These are phyloP conservation scores for Tuta absoluta DNA, from an alignment of 2,888 invertebrate species.

Conservation along the genomic window DNA sequence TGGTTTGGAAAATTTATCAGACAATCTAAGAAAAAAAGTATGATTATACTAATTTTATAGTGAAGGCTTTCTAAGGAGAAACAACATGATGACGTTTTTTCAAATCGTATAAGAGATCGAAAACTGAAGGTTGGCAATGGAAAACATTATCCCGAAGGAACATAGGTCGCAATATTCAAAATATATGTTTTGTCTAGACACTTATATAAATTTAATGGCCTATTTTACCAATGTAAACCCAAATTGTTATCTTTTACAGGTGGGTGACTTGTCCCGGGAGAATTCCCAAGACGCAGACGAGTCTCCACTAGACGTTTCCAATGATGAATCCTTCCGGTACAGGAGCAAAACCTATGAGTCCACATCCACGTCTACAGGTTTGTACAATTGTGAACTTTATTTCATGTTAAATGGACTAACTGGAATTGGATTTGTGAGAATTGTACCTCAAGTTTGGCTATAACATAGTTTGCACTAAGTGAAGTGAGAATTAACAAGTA, in stretches of 20 bases:
- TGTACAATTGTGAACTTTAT: conserved; percentile 30
- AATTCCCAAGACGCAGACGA: conserved; percentile 86
- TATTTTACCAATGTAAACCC: neutral
- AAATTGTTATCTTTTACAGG: conserved; percentile 46
- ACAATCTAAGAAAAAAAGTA: no score
- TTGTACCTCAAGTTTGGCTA: neutral
- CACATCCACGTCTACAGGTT: conserved; percentile 82
- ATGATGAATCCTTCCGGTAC: conserved; percentile 84
- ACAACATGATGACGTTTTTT: no score
- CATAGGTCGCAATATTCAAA: no score
- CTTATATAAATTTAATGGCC: no score
- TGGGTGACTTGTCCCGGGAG: conserved; percentile 88
- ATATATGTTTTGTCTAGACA: no score
- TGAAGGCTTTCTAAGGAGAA: no score
- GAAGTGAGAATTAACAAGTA: neutral
- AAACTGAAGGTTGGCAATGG: no score
- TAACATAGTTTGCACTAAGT: neutral
- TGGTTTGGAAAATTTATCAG: no score
- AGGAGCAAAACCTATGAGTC: conserved; percentile 96
- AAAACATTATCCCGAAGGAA: no score
- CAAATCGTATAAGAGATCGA: no score
- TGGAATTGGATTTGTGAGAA: neutral
- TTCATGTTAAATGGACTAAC: neutral
- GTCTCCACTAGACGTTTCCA: conserved; percentile 58
- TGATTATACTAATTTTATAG: no score